These are phyloP conservation scores for Ambastaia sidthimunki DNA, from an alignment of 2,797 vertebrate species.

Conservation along the genomic window DNA sequence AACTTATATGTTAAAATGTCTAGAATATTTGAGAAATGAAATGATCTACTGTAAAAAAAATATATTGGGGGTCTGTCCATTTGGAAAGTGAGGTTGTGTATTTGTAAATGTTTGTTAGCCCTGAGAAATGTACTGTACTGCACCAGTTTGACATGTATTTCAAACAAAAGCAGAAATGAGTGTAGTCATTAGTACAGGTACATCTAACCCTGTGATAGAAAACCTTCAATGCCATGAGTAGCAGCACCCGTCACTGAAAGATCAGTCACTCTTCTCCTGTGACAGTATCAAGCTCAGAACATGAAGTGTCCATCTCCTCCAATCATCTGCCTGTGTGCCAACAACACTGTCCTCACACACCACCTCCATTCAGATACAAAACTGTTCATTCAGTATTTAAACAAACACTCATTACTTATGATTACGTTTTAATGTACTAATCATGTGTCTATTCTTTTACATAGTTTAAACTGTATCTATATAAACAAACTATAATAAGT, in stretches of 20 bases:
- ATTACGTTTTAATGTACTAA: too few species aligned
- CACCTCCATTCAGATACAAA: background rate
- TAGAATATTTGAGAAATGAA: too few species aligned
- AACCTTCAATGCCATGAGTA: constrained; percentile 19
- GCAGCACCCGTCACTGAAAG: constrained; percentile 42
- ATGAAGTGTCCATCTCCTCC: constrained; percentile 37
- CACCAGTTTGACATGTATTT: background rate
- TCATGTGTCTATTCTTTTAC: too few species aligned
- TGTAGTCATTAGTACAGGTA: constrained; percentile 1
- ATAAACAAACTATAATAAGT: too few species aligned
- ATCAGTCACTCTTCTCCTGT: constrained; percentile 38
- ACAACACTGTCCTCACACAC: background rate
- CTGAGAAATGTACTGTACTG: background rate
- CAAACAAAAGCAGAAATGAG: background rate
- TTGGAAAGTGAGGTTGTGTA: background rate
- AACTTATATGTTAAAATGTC: too few species aligned
- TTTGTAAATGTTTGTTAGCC: background rate
- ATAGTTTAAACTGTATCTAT: too few species aligned
- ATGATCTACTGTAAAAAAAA: too few species aligned
- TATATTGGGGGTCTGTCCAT: background rate
- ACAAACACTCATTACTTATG: too few species aligned
- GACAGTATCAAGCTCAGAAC: constrained; percentile 52
- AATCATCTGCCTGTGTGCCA: constrained; percentile 3
- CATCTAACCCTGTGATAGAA: constrained; percentile 12
- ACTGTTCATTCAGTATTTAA: too few species aligned